Evolutionary conservation across 2,113 vertebrate species (phyloP), one percentile per base, ranked within the genome.

Genomic region (Psephotus haematonotus): DNA sequence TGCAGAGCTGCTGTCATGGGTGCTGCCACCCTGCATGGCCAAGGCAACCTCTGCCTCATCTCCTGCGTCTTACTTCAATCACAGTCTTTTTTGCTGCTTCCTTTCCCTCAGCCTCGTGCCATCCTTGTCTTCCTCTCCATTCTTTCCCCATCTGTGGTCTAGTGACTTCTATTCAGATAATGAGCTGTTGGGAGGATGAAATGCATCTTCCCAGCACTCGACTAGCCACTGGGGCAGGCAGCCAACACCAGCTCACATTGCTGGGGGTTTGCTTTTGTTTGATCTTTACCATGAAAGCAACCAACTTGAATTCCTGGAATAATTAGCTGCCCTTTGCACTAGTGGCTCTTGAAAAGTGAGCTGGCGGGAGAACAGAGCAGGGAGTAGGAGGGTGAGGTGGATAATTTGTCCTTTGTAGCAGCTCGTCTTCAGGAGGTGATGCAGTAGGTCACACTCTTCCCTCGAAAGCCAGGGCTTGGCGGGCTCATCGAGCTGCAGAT

Each of bases 211-310:
- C 86, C 91, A 94, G 77, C 62, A 27, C 60, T 41, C 23, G 0
- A 27, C 47, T 25, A 33, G 65, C 2, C 0, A 1, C 72, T 8
- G 31, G 71, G 80, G 88, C 82, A 76, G 71, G 65, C 72, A 84
- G 88, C 80, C 80, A 92, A 15, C 1, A 1, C 82, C 88, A 93
- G 70, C 77, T 49, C 0, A 2, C 59, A 2, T 67, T 85, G 93
- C 82, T 91, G 87, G 84, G 65, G 74, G 60, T 63, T 85, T 95
- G 90, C 9, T 55, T 92, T 76, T 47, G 52, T 96, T 96, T 96
- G 93, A 96, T 93, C 88, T 95, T 59, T 35, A 65, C 83, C 80
- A 95, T 87, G 76, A 95, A 96, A 96, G 91, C 52, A 50, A 86
- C 81, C 76, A 65, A 76, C 79, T 69, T 70, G 93, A 86, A 95